phyloP scores from a whole-genome alignment of 2,113 vertebrate species.

The Asarcornis scutulata region DNA sequence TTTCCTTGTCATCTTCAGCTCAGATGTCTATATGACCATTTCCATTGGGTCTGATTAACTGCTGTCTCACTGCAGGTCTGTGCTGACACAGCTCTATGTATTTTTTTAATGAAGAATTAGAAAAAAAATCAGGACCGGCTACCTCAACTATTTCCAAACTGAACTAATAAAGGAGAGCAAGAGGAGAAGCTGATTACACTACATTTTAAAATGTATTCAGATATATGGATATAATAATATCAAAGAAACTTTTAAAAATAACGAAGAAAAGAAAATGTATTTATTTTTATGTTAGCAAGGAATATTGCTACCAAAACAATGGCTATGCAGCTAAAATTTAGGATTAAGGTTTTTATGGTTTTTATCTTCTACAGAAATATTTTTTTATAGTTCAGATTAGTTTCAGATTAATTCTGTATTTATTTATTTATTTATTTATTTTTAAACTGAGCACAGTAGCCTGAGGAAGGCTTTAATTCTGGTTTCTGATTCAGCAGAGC shows the following conservation, averaged over 20 bases:
- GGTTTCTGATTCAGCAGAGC: not conserved
- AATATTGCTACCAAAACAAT: not conserved
- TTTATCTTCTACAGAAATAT: not conserved
- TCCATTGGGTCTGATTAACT: slow-evolving; percentile 33
- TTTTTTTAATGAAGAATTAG: not conserved
- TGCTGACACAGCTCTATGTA: not conserved
- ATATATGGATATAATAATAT: not conserved
- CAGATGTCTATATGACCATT: slow-evolving; percentile 12
- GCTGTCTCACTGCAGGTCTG: not conserved
- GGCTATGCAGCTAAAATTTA: not conserved
- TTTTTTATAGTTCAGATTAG: not conserved
- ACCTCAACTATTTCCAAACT: not conserved
- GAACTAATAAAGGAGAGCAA: not conserved
- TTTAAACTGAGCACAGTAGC: not conserved
- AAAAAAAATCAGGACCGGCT: not conserved
- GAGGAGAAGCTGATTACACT: not conserved
- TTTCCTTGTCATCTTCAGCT: slow-evolving; percentile 32
- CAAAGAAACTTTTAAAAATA: not conserved
- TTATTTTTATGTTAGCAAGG: not conserved
- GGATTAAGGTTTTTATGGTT: not conserved
- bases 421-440: not conserved
- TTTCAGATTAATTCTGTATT: too few species aligned
- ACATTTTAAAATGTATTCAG: not conserved
- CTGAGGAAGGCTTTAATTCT: not conserved
- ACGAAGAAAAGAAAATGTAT: not conserved